Conservation (phyloP, 2,888 invertebrate genomes). For the Ectobius pallidus region DNA sequence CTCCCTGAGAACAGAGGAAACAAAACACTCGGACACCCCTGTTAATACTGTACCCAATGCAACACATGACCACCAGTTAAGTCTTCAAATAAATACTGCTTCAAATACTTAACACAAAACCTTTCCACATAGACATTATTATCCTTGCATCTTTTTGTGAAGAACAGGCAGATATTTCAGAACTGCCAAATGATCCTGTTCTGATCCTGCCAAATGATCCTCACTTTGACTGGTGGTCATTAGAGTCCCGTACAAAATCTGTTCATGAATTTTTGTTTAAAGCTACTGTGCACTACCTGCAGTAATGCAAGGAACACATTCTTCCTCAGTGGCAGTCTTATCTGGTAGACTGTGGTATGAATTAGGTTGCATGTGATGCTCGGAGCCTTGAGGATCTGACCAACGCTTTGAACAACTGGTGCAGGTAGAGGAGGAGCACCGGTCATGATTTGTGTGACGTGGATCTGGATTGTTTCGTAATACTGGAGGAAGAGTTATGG, state of each 20-base stretch:
- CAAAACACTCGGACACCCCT: too few relatives aligned
- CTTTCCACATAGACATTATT: too few relatives aligned
- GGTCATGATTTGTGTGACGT: constrained; percentile 37
- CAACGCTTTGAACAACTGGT: constrained; percentile 31
- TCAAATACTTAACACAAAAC: constrained; percentile 15
- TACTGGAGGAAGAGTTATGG: constrained; percentile 11
- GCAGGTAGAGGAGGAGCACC: constrained; percentile 14
- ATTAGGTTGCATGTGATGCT: background rate
- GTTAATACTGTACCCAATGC: too few relatives aligned
- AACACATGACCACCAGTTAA: too few relatives aligned
- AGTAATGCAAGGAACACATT: constrained; percentile 3
- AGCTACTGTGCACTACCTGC: background rate
- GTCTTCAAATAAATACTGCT: constrained; percentile 8
- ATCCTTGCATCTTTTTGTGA: too few relatives aligned
- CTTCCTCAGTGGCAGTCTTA: background rate
- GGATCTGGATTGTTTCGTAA: constrained; percentile 22
- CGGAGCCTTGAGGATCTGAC: constrained; percentile 36
- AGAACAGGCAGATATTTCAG: too few relatives aligned
- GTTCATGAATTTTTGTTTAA: too few relatives aligned
- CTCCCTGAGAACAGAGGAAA: too few relatives aligned
- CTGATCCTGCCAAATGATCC: too few relatives aligned
- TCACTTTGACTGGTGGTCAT: too few relatives aligned
- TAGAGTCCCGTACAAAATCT: too few relatives aligned
- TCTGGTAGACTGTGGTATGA: constrained; percentile 31
- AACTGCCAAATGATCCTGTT: too few relatives aligned